Conservation (phyloP, 1,140 invertebrate species). For the Pararge aegeria region DNA sequence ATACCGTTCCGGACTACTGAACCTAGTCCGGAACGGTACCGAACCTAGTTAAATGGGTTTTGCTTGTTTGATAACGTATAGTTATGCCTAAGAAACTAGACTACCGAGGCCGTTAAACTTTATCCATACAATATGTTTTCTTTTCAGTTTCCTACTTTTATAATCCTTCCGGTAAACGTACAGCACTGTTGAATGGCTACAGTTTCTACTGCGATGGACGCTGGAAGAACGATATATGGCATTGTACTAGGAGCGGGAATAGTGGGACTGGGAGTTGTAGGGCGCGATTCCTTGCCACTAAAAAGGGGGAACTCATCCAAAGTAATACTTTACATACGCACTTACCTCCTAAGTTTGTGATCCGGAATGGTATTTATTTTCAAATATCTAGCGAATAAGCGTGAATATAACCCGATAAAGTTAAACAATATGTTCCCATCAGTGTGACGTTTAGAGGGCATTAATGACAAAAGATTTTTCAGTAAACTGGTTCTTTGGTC, state of each 20-base stretch:
- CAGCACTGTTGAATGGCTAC: slow-evolving; percentile 19
- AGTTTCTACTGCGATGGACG: slow-evolving; percentile 17
- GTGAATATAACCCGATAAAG: too few species aligned
- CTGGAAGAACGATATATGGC: slow-evolving; percentile 1
- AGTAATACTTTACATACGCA: slow-evolving; percentile 30
- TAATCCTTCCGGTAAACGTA: slow-evolving; percentile 11
- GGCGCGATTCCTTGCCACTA: slow-evolving; percentile 7
- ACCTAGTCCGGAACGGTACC: too few species aligned
- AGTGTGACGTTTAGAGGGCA: too few species aligned
- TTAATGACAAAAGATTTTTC: too few species aligned
- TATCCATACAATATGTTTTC: background rate
- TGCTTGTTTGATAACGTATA: too few species aligned
- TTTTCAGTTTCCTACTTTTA: slow-evolving; percentile 20
- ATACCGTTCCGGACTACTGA: too few species aligned
- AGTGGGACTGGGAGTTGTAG: slow-evolving; percentile 1
- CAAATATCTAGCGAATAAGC: slow-evolving; percentile 1
- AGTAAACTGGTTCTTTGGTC: too few species aligned
- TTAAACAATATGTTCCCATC: too few species aligned
- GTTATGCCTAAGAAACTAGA: too few species aligned
- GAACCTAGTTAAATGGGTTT: too few species aligned
- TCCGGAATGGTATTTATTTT: slow-evolving; percentile 23
- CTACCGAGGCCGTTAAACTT: too few species aligned
- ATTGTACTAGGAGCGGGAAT: background rate
- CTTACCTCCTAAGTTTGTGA: slow-evolving; percentile 29
- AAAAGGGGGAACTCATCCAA: background rate